Base-by-base conservation (phyloP, 1,140 invertebrate genomes). In the Propsilocerus akamusi region DNA sequence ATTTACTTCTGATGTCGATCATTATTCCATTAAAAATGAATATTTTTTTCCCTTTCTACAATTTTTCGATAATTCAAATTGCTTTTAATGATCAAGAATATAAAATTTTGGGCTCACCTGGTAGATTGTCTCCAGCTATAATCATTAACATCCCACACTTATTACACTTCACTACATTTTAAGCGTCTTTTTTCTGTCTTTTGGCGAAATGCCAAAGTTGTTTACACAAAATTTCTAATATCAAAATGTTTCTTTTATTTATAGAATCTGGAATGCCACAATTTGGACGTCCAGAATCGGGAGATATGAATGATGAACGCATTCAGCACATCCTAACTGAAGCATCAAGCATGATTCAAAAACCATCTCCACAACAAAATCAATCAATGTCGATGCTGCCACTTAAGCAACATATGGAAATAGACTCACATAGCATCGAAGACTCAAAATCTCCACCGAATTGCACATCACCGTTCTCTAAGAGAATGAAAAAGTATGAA, bases 321-420 rank as follows among this genome's bases (percentile, higher is more conserved):
- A 85, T 97, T 49, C 86, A 84, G 14, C 90, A 94, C 63, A 96
- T 97, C 59, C 76, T 97, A 11, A 89, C 75, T 58, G 92, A 97
- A 62, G 90, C 92, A 3, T 81, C 81, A 23, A 83, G 86, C 53
- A 71, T 85, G 57, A 73, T 76, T 65, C 34, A 41, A 41, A 74
- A 74, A 56, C 72, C 70, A 26, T 68, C 67, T 10, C 62, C 61
- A 0, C 46, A 47, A 25, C 30, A 32, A 30, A 64, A 60, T 46
- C 55, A 56, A 30, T 59, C 67, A 50, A 70, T 69, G 46, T 25
- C 25, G 25, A 26, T 11, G 23, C 23, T 26, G 25, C 25, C 11
- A 47, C 20, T 46, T 20, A 47, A 24, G 22, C 28, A 28, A 20
- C 28, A 22, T 49, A 23, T 8, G 25, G 10, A 23, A 6, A 23